A percentile compares a stretch with the other conserved stretches of the same genome.
Evolutionary conservation across 2,113 vertebrate species (phyloP).

Genomic region (Astatoreochromis straeleni): DNA sequence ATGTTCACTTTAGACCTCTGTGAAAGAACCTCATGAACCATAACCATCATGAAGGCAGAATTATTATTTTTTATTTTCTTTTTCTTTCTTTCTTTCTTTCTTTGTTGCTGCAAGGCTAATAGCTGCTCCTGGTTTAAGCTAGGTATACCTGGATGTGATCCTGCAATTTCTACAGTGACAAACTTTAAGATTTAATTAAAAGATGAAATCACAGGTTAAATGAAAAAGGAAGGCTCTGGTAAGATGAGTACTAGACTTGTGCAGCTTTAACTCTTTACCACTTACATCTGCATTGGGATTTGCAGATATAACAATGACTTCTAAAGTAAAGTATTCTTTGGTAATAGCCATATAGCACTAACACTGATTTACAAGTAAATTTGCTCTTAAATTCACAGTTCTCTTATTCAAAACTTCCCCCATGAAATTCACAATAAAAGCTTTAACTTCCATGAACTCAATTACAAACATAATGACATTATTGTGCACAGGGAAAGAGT

Average conservation of each 20-base stretch:
- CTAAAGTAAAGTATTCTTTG: background rate
- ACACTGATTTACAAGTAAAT: background rate
- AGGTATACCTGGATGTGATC: background rate
- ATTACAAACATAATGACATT: background rate
- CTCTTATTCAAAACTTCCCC: background rate
- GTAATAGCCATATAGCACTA: rapidly evolving
- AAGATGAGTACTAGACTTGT: background rate
- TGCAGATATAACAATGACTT: background rate
- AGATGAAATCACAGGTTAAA: background rate
- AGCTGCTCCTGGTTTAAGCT: background rate
- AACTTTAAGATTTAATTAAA: background rate
- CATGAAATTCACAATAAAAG: background rate
- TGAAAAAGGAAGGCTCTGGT: background rate
- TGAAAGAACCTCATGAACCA: background rate
- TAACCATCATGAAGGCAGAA: background rate
- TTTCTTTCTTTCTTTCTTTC: background rate
- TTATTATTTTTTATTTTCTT: background rate
- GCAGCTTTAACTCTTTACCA: background rate
- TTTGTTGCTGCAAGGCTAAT: background rate
- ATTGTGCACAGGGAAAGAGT: background rate
- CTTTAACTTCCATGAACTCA: background rate
- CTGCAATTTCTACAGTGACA: background rate
- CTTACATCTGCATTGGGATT: background rate
- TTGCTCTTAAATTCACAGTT: background rate
- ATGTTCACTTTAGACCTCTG: background rate